A percentile compares a stretch with the other conserved stretches of the same genome.
These are phyloP conservation scores for Teleogryllus occipitalis DNA, from an alignment of 1,140 invertebrate species.

Conservation along the genomic window DNA sequence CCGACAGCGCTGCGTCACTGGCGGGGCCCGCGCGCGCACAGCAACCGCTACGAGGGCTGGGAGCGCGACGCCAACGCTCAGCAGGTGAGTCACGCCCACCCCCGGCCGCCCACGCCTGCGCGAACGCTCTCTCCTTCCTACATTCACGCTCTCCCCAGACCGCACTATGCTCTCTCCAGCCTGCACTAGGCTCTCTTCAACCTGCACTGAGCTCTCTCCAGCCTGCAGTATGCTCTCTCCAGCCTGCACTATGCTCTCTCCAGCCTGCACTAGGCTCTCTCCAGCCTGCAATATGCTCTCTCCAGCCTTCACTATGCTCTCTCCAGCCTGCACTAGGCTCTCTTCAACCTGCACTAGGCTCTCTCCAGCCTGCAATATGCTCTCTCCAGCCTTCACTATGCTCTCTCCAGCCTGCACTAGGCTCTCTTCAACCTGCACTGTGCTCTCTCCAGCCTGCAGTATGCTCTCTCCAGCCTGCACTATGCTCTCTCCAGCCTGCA, in stretches of 20 bases:
- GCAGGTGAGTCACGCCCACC: neutral
- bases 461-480: too few species aligned
- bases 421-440: too few species aligned
- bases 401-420: too few species aligned
- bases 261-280: neutral
- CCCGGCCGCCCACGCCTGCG: too few species aligned
- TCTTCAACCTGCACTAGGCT: neutral
- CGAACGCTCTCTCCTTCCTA: too few species aligned
- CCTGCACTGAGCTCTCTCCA: too few species aligned
- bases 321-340: neutral
- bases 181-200: too few species aligned
- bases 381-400: too few species aligned
- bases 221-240: too few species aligned
- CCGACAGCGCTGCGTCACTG: slow-evolving; percentile 60
- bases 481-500: neutral
- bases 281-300: neutral
- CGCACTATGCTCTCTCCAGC: too few species aligned
- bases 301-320: neutral
- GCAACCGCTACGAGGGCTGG: slow-evolving; percentile 74
- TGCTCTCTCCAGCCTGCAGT: too few species aligned
- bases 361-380: neutral
- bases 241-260: neutral
- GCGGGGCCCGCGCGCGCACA: slow-evolving; percentile 62
- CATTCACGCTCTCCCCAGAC: too few species aligned
- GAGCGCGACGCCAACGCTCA: slow-evolving; percentile 30